Base-by-base conservation (phyloP, 2,113 vertebrate species). In the Dicerorhinus sumatrensis region DNA sequence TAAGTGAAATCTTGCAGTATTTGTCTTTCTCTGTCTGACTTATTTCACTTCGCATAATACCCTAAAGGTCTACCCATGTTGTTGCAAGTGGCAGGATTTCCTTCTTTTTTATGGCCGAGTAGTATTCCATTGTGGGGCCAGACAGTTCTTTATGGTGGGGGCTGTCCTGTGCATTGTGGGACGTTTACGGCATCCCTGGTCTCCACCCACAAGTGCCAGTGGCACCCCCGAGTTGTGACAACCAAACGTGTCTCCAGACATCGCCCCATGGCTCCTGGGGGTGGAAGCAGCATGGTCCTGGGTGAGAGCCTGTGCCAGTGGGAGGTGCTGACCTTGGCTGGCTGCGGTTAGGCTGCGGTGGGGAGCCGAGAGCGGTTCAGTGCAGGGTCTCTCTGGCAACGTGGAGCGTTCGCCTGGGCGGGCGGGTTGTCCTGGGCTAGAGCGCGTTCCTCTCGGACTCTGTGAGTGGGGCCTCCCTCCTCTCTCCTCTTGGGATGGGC, bases 341-440 rank as follows among this genome's bases (percentile, higher is more conserved):
- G 54, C 18, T 6, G 54, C 8, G 25, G 42, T 16, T 1, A 54
- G 48, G 72, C 16, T 20, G 33, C 18, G 2, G 27, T 6, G 92
- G 69, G 14, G 51, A 18, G 5, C 54, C 0, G 0, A 12, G 14
- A 27, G 77, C 3, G 0, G 23, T 56, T 5, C 54, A 3, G 75
- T 10, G 3, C 39, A 33, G 18, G 2, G 67, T 39, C 67, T 36
- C 8, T 20, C 2, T 6, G 14, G 31, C 51, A 89, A 3, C 65
- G 31, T 1, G 0, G 36, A 10, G 33, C 0, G 3, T 29, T 51
- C 0, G 0, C n/a, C 31, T 14, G 0, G 18, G 7, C 25, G 3
- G 39, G 27, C 14, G 1, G 9, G 27, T 21, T 13, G 27, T 17
- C 14, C 63, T 23, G 8, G 58, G 36, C 16, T 11, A 5, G 56